These are phyloP conservation scores for Nomada fucata DNA, from an alignment of 2,888 invertebrate genomes.

Conservation along the genomic window DNA sequence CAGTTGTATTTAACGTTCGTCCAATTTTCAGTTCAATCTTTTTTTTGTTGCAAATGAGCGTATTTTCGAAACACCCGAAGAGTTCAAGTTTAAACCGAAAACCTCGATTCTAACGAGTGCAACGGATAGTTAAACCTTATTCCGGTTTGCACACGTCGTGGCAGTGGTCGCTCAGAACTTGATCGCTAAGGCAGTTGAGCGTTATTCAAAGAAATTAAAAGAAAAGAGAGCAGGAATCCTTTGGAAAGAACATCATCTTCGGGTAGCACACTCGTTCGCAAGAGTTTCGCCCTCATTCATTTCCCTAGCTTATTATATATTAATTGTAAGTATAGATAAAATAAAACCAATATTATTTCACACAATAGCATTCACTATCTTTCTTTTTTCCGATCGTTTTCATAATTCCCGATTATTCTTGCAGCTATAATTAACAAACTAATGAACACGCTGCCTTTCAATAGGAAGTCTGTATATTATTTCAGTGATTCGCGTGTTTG, in stretches of 20 bases:
- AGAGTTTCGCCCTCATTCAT: constrained; percentile 9
- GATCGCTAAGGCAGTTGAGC: constrained; percentile 78
- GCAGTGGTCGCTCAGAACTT: constrained; percentile 80
- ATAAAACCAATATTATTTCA: constrained; percentile 33
- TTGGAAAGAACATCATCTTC: constrained; percentile 8
- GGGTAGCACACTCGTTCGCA: background rate
- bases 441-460: constrained; percentile 26
- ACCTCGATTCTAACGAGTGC: constrained; percentile 27
- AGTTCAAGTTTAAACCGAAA: constrained; percentile 27
- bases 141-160: constrained; percentile 65
- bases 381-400: background rate
- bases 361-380: background rate
- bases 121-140: constrained; percentile 11
- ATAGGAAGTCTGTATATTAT: background rate
- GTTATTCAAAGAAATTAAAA: constrained; percentile 65
- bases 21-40: background rate
- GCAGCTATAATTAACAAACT: background rate
- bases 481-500: background rate
- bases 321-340: constrained; percentile 27
- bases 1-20: too few relatives aligned
- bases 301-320: background rate
- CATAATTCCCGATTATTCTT: background rate
- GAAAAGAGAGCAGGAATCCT: constrained; percentile 35
- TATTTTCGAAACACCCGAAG: constrained; percentile 21
- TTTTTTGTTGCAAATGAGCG: background rate